Base-by-base conservation (phyloP, 2,888 invertebrate species). In the Apamea epomidion region DNA sequence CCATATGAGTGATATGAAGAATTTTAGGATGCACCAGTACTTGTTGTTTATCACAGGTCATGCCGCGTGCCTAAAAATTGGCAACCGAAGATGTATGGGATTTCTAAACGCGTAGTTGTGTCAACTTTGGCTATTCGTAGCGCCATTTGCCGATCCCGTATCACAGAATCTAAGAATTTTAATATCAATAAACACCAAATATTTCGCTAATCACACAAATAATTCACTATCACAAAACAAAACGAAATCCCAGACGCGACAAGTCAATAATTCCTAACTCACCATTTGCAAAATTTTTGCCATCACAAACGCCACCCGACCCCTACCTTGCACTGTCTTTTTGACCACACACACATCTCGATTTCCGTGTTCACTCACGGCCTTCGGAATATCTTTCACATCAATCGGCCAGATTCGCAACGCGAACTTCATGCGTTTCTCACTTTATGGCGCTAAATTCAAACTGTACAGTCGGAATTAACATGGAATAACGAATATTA, bases 241-340 rank as follows among this genome's bases (percentile, higher is more conserved):
- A 93, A 94, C 93, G 90, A 93, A 94, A 92, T 92, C 92, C 88
- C 88, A 91, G 90, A 87, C 94, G 93, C 94, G 92, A 93, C 93
- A 94, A 93, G 92, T 93, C 94, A 95, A 94, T 95, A 95, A 93
- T 94, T 96, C 97, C 97, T 97, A 97, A 98, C 98, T 98, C 97
- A 98, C 98, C 98, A 98, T 97, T 98, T 97, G 98, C 97, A 97
- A 98, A 97, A 97, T 96, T 97, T 98, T 98, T 98, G 98, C 98
- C 98, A 98, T 98, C 98, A 98, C 98, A 98, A 97, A 97, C 97
- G 98, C 98, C 98, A 98, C 98, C 98, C 98, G 98, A 98, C 98
- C 98, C 98, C 98, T 98, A 98, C 97, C 97, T 97, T 98, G 97
- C 98, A 97, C 98, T 98, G 97, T 97, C 97, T 97, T 97, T 97